These are phyloP conservation scores for Brienomyrus brachyistius DNA, from an alignment of 2,113 vertebrate genomes.

Conservation along the genomic window DNA sequence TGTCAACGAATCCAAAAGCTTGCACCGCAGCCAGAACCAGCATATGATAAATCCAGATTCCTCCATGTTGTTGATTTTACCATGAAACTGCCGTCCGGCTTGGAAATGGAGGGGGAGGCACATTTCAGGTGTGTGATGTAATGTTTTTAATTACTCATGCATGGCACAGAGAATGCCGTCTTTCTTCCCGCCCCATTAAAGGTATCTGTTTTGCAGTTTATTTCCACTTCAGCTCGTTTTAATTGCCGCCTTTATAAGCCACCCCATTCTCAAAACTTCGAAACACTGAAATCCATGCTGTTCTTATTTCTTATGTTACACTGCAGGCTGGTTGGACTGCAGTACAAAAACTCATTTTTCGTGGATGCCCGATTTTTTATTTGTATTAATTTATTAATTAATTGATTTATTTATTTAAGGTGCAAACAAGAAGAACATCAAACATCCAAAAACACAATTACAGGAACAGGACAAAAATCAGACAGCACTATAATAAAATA, in stretches of 20 bases:
- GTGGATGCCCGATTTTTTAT: not conserved
- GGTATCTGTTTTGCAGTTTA: not conserved
- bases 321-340: not conserved
- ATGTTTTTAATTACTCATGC: slow-evolving; percentile 5
- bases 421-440: not conserved
- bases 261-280: not conserved
- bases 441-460: not conserved
- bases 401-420: not conserved
- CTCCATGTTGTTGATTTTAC: not conserved
- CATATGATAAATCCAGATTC: not conserved
- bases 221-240: not conserved
- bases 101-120: not conserved
- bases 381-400: too few relatives aligned
- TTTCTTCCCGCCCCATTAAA: not conserved
- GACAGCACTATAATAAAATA: too few relatives aligned
- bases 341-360: not conserved
- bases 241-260: not conserved
- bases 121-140: slow-evolving; percentile 3
- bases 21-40: not conserved
- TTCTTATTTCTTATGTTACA: not conserved
- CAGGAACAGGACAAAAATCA: not conserved
- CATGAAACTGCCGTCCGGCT: not conserved
- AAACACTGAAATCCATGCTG: not conserved
- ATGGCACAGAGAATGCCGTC: not conserved
- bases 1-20: not conserved